phyloP scores from a whole-genome alignment of 2,113 vertebrate species.

The Pseudorasbora parva region DNA sequence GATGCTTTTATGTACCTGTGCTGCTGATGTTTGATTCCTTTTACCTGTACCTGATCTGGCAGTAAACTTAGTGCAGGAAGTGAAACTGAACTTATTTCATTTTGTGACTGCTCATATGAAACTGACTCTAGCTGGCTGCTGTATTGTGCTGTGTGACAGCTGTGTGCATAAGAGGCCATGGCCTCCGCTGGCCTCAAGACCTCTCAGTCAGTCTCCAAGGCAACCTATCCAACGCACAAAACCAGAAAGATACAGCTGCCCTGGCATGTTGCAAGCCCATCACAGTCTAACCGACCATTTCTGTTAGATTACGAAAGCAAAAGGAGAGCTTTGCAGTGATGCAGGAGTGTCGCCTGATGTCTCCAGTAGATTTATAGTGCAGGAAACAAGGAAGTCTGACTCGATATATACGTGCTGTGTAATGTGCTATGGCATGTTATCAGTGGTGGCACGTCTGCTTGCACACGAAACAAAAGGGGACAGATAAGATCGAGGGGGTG shows the following conservation, averaged over 20 bases:
- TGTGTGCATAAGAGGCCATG: conserved; percentile 38
- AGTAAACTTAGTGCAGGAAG: not conserved
- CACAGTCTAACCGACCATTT: not conserved
- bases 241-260: conserved; percentile 26
- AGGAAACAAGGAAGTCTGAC: conserved; percentile 33
- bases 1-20: not conserved
- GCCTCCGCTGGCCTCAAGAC: conserved; percentile 20
- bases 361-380: conserved; percentile 36
- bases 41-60: not conserved
- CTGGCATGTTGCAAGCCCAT: not conserved
- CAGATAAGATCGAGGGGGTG: conserved; percentile 16
- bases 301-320: not conserved
- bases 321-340: conserved; percentile 4
- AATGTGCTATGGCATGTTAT: conserved; percentile 31
- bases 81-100: not conserved
- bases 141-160: conserved; percentile 40
- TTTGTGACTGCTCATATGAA: not conserved
- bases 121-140: not conserved
- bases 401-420: conserved; percentile 24
- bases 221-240: conserved; percentile 8
- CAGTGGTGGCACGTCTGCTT: conserved; percentile 40
- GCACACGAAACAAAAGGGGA: conserved; percentile 34
- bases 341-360: conserved; percentile 26
- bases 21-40: not conserved
- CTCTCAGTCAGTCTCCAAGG: conserved; percentile 33